These are phyloP conservation scores for Scaeva pyrastri DNA, from an alignment of 2,888 invertebrate species.

Conservation along the genomic window DNA sequence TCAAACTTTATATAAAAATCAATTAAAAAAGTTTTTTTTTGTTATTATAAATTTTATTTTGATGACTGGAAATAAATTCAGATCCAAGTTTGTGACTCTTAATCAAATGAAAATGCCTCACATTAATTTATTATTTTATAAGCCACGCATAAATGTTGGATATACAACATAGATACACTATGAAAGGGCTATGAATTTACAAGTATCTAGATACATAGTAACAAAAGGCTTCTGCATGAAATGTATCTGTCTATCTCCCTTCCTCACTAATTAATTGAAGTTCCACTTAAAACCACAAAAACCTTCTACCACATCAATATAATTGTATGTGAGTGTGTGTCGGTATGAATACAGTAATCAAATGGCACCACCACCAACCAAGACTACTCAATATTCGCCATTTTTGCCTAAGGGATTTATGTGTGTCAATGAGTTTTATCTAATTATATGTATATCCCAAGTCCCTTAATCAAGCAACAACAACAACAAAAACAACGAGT, in stretches of 20 bases:
- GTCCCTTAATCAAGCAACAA: neutral
- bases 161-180: no score
- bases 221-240: slow-evolving; percentile 22
- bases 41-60: neutral
- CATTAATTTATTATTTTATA: slow-evolving; percentile 36
- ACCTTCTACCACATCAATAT: neutral
- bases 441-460: no score
- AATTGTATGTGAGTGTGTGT: no score
- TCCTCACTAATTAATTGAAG: slow-evolving; percentile 69
- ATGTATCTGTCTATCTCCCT: slow-evolving; percentile 14
- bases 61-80: slow-evolving; percentile 6
- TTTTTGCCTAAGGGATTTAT: slow-evolving; percentile 11
- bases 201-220: neutral
- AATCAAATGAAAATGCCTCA: slow-evolving; percentile 8
- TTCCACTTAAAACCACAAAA: slow-evolving; percentile 33
- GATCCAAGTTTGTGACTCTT: slow-evolving; percentile 15
- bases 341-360: neutral
- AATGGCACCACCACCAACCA: no score
- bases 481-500: no score
- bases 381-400: no score
- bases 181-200: neutral
- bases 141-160: neutral
- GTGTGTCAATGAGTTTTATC: slow-evolving; percentile 51
- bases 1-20: neutral
- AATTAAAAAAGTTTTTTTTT: slow-evolving; percentile 2